Conservation (phyloP, 2,113 vertebrate species). For the Rhynchomys soricoides region DNA sequence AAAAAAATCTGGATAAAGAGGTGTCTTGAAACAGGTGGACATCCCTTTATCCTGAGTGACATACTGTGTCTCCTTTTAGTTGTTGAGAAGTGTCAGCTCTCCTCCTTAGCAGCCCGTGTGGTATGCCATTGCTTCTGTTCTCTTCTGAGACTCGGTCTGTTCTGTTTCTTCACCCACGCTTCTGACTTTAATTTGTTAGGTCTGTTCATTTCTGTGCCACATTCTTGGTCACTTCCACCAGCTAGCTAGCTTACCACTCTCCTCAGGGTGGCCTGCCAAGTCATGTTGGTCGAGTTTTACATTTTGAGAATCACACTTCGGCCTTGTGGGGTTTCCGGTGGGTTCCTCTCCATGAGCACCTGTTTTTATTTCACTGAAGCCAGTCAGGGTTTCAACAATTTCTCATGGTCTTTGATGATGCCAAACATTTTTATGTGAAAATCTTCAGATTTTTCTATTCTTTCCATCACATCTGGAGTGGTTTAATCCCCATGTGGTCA, state of each 20-base stretch:
- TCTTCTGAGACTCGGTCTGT: not conserved
- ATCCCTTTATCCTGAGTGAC: not conserved
- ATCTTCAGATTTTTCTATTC: not conserved
- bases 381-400: not conserved
- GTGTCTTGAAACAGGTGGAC: not conserved
- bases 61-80: not conserved
- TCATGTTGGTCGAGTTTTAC: accelerated
- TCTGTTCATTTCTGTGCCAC: not conserved
- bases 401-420: not conserved
- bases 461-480: not conserved
- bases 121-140: not conserved
- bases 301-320: not conserved
- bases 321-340: not conserved
- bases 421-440: not conserved
- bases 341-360: not conserved
- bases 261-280: not conserved
- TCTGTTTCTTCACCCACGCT: not conserved
- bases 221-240: not conserved
- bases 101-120: not conserved
- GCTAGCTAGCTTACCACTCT: accelerated
- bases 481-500: not conserved
- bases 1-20: not conserved
- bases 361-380: not conserved
- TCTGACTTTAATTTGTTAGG: not conserved
- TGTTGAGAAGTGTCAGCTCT: not conserved